These are phyloP conservation scores for Charadrius vociferus DNA, from an alignment of 2,113 vertebrate genomes.

Conservation along the genomic window DNA sequence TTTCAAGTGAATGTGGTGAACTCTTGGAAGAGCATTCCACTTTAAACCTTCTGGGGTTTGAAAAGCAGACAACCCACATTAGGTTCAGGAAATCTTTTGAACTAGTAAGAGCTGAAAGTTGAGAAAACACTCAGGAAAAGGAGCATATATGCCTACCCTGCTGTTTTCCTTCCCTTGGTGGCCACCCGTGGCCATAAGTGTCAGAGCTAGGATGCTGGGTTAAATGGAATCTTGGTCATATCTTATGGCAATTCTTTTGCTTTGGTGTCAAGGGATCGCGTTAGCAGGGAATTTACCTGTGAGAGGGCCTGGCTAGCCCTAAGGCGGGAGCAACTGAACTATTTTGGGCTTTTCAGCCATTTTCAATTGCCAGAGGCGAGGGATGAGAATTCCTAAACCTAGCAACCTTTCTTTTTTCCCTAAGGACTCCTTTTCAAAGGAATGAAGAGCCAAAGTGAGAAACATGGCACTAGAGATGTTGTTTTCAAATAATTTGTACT, in stretches of 20 bases:
- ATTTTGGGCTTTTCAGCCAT: neutral
- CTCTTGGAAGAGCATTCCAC: neutral
- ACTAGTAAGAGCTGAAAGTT: neutral
- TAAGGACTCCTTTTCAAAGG: neutral
- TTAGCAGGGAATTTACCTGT: neutral
- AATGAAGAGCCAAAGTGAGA: neutral
- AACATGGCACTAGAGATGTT: neutral
- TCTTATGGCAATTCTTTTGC: neutral
- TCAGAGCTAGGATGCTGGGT: neutral
- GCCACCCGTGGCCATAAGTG: accelerated
- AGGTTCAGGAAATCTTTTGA: neutral
- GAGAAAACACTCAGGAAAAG: neutral
- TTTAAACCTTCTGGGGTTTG: neutral
- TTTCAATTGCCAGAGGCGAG: neutral
- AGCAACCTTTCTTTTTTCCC: neutral
- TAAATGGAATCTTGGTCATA: neutral
- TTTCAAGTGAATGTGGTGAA: neutral
- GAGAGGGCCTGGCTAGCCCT: neutral
- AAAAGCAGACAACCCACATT: neutral
- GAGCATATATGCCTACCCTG: neutral
- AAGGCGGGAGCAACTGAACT: neutral
- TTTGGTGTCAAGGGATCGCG: neutral
- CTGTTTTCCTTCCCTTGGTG: neutral
- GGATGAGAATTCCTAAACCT: neutral
- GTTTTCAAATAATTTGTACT: neutral